A percentile compares a stretch with the other conserved stretches of the same genome.
Evolutionary conservation across 2,888 invertebrate species (phyloP).

Genomic region (Tortrix viridana): DNA sequence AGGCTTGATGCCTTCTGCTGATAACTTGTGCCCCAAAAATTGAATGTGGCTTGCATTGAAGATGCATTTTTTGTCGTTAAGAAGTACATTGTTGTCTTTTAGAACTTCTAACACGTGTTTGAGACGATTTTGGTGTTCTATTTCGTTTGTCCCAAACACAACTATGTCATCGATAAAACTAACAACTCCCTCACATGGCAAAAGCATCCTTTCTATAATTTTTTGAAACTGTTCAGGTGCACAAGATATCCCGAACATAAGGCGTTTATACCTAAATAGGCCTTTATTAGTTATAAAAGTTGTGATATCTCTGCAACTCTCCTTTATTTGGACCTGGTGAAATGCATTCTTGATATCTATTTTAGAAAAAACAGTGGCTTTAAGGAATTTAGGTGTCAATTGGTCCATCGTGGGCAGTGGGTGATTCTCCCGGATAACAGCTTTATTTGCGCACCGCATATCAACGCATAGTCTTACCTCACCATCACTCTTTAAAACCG

Average conservation of each 20-base stretch:
- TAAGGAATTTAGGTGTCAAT: constrained; percentile 37
- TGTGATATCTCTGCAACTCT: constrained; percentile 1
- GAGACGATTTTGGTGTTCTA: neutral
- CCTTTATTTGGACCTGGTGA: constrained; percentile 12
- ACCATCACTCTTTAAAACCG: constrained; percentile 35
- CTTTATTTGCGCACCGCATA: constrained; percentile 37
- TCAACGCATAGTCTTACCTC: constrained; percentile 35
- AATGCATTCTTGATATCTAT: constrained; percentile 40
- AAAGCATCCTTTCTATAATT: neutral
- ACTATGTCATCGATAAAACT: constrained; percentile 10
- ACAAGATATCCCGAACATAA: constrained; percentile 11
- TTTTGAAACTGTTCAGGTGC: constrained; percentile 13
- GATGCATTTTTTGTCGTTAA: constrained; percentile 5
- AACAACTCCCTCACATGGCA: constrained; percentile 6
- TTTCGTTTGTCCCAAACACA: neutral
- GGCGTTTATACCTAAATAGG: constrained; percentile 1
- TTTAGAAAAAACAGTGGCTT: constrained; percentile 40
- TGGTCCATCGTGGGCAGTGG: constrained; percentile 38
- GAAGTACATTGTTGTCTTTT: neutral
- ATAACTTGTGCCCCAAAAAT: constrained; percentile 9
- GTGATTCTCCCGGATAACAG: constrained; percentile 36
- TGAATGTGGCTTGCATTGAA: neutral
- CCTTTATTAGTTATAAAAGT: constrained; percentile 10
- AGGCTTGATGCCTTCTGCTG: neutral
- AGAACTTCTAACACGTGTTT: neutral